Base-by-base conservation (phyloP, 2,113 vertebrate genomes). In the Microtus oregoni region DNA sequence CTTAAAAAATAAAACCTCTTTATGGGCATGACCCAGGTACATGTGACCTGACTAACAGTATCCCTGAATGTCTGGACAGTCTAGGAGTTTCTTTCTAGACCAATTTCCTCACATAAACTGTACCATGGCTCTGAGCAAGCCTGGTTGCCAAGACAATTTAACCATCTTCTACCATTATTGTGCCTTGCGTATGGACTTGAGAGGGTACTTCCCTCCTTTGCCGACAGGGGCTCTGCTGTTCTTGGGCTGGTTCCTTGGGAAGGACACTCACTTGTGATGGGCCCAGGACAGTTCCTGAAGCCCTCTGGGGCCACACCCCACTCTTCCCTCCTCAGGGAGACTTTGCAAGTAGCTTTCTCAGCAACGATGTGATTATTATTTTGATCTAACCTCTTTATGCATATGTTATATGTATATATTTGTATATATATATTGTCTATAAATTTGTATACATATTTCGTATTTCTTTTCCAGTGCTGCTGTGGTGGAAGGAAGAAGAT, bases 301-400 rank as follows among this genome's bases (percentile, higher is more conserved):
- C 12, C 61, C 0, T 86, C 24, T 68, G 79, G 79, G 70, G 28
- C 30, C 50, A 35, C 20, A 47, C 2, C 10, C 9, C n/a, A 12
- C 15, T 19, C 20, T 93, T 87, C 68, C 30, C 44, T 93, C 52
- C 58, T 28, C 65, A 92, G 20, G 11, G 35, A 95, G 58, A 73
- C 68, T 94, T 94, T 78, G 70, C 47, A 75, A 94, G 63, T 82
- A 89, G 0, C 22, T 83, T 96, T 94, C 65, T 92, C 9, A 79
- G 9, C 35, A 85, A 77, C 28, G 9, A 72, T 75, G 55, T 93
- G 75, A 50, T 41, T 47, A 63, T 58, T 61, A 83, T 88, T 90
- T 81, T 85, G 15, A 85, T 41, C 24, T 67, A 70, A 86, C n/a
- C 30, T 86, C 85, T 35, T 50, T 70, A 47, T 14, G 20, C 28